A percentile compares a stretch with the other conserved stretches of the same genome.
Conservation (phyloP, 2,797 vertebrate species). For the Tangara arthus region DNA sequence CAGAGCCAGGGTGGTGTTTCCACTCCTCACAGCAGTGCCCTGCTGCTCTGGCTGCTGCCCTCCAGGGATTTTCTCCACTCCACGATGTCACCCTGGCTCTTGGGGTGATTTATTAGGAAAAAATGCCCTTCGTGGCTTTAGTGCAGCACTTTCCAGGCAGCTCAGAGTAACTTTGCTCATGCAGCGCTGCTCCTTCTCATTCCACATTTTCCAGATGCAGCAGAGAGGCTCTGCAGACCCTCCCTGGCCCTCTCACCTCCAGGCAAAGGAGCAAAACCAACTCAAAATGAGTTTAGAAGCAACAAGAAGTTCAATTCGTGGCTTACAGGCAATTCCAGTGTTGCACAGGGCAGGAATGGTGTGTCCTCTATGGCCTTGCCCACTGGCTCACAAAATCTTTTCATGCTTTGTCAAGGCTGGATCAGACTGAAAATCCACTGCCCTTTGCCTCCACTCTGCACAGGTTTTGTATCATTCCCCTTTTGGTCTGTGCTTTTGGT, state of each 20-base stretch:
- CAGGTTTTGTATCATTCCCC: background rate
- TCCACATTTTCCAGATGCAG: background rate
- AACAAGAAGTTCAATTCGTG: rapidly evolving
- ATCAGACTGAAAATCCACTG: background rate
- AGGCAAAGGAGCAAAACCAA: background rate
- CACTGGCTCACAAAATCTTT: background rate
- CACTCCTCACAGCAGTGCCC: background rate
- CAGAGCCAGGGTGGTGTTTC: background rate
- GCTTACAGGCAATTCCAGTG: rapidly evolving
- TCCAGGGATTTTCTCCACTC: rapidly evolving
- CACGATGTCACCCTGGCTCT: background rate
- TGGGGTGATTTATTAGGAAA: background rate
- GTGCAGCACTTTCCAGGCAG: background rate
- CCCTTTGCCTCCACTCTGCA: background rate
- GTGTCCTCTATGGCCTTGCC: background rate
- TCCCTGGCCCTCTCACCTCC: background rate
- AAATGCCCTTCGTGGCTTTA: background rate
- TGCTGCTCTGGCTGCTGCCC: background rate
- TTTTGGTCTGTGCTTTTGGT: background rate
- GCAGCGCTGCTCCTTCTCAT: background rate
- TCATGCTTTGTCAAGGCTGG: background rate
- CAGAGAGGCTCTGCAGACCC: background rate
- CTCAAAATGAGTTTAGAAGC: background rate
- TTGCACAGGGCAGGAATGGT: background rate
- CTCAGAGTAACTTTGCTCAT: background rate